Conservation (phyloP, 2,888 invertebrate genomes). For the Nysson spinosus region DNA sequence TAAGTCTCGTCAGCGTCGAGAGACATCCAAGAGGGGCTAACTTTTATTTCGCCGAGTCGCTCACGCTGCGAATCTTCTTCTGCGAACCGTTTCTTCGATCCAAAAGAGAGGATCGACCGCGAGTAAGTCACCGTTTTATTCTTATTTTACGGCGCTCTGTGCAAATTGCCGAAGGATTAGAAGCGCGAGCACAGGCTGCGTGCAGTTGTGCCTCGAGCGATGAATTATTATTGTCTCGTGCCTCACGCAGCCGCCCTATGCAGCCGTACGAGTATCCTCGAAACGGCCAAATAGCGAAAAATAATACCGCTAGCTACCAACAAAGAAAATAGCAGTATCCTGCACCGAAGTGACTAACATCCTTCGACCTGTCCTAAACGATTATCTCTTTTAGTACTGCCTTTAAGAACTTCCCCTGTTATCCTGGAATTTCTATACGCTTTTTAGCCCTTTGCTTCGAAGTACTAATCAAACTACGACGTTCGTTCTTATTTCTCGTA, state of each 20-base stretch:
- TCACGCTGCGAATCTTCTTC: constrained; percentile 36
- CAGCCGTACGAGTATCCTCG: constrained; percentile 32
- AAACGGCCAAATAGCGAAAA: constrained; percentile 49
- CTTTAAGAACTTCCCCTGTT: constrained; percentile 18
- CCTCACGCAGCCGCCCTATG: constrained; percentile 60
- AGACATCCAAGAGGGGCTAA: constrained; percentile 33
- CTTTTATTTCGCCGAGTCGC: constrained; percentile 14
- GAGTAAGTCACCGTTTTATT: constrained; percentile 24
- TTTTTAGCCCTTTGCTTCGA: too few species aligned
- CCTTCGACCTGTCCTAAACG: constrained; percentile 5
- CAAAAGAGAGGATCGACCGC: constrained; percentile 31
- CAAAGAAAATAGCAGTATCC: constrained; percentile 51
- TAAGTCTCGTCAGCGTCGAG: constrained; percentile 12
- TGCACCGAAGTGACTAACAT: constrained; percentile 6
- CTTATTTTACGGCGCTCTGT: constrained; percentile 58
- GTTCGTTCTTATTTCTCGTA: too few species aligned
- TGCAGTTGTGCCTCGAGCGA: constrained; percentile 52
- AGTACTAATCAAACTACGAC: too few species aligned
- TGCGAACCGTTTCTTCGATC: constrained; percentile 44
- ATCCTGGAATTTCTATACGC: not conserved
- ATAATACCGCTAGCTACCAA: constrained; percentile 40
- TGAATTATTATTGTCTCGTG: constrained; percentile 69
- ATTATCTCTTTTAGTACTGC: constrained; percentile 23
- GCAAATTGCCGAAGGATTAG: constrained; percentile 65
- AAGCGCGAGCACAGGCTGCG: constrained; percentile 62